A percentile compares a stretch with the other conserved stretches of the same genome.
Evolutionary conservation across 2,797 vertebrate genomes (phyloP).

Genomic region (Leptoclinus maculatus): DNA sequence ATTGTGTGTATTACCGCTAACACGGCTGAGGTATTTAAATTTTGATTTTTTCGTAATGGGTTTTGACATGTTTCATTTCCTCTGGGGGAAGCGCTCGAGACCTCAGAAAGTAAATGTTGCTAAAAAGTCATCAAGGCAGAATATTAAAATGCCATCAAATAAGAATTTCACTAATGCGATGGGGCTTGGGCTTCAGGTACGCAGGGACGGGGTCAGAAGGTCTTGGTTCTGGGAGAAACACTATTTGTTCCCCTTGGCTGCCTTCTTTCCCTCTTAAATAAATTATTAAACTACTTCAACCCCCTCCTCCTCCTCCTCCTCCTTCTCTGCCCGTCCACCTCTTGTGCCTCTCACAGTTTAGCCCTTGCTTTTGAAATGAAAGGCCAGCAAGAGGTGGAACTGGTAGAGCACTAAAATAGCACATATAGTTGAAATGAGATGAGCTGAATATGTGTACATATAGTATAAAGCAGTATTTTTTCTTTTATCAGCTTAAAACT

Average conservation of each 20-base stretch:
- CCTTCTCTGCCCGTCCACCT: slow-evolving; percentile 87
- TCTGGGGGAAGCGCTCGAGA: slow-evolving; percentile 96
- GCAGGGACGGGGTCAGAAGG: slow-evolving; percentile 89
- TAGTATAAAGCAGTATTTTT: neutral
- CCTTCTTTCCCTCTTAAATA: slow-evolving; percentile 90
- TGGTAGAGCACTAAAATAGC: slow-evolving; percentile 60
- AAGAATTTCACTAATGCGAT: slow-evolving; percentile 99
- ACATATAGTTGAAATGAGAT: slow-evolving; percentile 54
- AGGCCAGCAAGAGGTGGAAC: slow-evolving; percentile 76
- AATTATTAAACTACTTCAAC: slow-evolving; percentile 89
- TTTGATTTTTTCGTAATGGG: slow-evolving; percentile 99
- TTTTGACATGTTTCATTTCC: slow-evolving; percentile 99
- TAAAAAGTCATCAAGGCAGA: slow-evolving; percentile 99
- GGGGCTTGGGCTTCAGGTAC: slow-evolving; percentile 96
- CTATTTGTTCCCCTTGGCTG: slow-evolving; percentile 99
- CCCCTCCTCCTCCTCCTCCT: slow-evolving; percentile 73
- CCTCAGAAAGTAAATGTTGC: slow-evolving; percentile 99
- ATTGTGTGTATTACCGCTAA: slow-evolving; percentile 96
- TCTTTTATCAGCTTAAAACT: slow-evolving; percentile 1
- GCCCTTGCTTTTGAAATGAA: slow-evolving; percentile 83
- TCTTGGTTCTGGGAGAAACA: slow-evolving; percentile 97
- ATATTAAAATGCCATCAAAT: slow-evolving; percentile 99
- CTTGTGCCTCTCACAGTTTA: slow-evolving; percentile 92
- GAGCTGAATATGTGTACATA: slow-evolving; percentile 42
- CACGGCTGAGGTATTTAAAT: slow-evolving; percentile 99